A percentile compares a stretch with the other conserved stretches of the same genome.
Conservation (phyloP, 2,113 vertebrate genomes). For the Mastomys coucha region DNA sequence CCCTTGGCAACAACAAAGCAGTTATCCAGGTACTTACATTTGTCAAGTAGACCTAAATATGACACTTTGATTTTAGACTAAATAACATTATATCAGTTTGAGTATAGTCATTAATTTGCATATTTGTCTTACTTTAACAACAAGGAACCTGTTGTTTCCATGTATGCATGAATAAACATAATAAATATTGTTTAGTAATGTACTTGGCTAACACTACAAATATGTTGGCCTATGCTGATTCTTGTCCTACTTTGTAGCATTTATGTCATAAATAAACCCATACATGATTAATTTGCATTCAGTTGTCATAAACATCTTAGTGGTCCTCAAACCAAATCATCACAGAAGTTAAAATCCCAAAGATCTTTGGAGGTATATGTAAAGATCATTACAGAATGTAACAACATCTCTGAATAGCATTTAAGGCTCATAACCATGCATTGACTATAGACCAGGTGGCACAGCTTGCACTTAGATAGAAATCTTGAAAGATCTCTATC, state of each 20-base stretch:
- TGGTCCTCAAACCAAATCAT: neutral
- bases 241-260: neutral
- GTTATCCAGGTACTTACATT: neutral
- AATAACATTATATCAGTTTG: neutral
- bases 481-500: neutral
- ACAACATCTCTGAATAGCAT: neutral
- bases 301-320: neutral
- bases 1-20: neutral
- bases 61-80: neutral
- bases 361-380: neutral
- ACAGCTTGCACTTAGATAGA: too few species aligned
- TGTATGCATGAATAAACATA: neutral
- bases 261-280: neutral
- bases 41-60: neutral
- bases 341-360: neutral
- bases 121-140: neutral
- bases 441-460: neutral
- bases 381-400: neutral
- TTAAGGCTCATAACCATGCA: neutral
- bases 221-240: neutral
- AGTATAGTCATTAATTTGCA: neutral
- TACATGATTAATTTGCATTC: neutral
- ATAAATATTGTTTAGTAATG: neutral
- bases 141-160: neutral
- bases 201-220: neutral